Evolutionary conservation across 1,140 invertebrate species (phyloP).

Genomic region (Dryas iulia): DNA sequence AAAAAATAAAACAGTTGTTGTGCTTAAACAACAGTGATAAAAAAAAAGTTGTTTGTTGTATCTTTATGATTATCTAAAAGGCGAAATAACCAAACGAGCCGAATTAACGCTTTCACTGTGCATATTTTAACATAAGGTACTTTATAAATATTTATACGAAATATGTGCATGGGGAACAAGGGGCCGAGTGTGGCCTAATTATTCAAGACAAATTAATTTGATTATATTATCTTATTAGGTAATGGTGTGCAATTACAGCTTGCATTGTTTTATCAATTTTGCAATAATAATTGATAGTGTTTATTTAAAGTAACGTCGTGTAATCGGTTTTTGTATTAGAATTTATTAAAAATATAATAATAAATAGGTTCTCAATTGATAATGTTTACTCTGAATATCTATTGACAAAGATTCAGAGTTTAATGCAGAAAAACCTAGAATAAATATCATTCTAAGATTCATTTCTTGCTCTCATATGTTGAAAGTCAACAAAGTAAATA

Average conservation of each 20-base stretch:
- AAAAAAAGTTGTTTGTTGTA: conserved; percentile 27
- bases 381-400: too few species aligned
- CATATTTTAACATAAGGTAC: conserved; percentile 60
- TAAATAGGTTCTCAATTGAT: too few species aligned
- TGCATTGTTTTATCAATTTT: background rate
- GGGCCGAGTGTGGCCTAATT: conserved; percentile 14
- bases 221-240: background rate
- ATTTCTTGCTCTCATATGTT: too few species aligned
- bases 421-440: too few species aligned
- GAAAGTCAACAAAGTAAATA: too few species aligned
- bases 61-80: conserved; percentile 36
- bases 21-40: conserved; percentile 18
- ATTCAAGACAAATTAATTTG: background rate
- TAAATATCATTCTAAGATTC: too few species aligned
- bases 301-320: too few species aligned
- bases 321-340: too few species aligned
- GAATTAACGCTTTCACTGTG: conserved; percentile 70
- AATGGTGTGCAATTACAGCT: background rate
- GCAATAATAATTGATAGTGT: too few species aligned
- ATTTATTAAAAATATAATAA: too few species aligned
- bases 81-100: conserved; percentile 34
- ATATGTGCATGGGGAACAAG: conserved; percentile 32
- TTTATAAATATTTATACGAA: conserved; percentile 66
- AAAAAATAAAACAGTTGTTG: conserved; percentile 10
- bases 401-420: too few species aligned